These are phyloP conservation scores for Ellobium chinense DNA, from an alignment of 2,888 invertebrate species.

Conservation along the genomic window DNA sequence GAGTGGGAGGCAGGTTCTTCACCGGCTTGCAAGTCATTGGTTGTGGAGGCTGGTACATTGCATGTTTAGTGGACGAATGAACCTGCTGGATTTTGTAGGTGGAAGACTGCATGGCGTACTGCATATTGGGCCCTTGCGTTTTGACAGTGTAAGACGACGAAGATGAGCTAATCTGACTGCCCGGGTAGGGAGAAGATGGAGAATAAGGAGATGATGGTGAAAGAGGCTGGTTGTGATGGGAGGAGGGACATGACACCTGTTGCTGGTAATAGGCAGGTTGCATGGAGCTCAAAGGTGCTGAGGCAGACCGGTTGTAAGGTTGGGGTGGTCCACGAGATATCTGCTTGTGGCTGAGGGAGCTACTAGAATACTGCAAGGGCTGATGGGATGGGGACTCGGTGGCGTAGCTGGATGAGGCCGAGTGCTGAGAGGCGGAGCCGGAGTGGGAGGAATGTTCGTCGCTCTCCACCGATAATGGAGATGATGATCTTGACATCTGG, in stretches of 20 bases:
- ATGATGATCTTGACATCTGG: slow-evolving; percentile 58
- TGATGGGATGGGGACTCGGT: slow-evolving; percentile 41
- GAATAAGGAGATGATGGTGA: slow-evolving; percentile 11
- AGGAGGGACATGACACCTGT: slow-evolving; percentile 20
- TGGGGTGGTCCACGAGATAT: slow-evolving; percentile 43
- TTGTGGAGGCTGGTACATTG: slow-evolving; percentile 80
- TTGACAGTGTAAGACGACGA: slow-evolving; percentile 57
- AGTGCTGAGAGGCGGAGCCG: slow-evolving; percentile 56
- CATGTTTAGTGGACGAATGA: slow-evolving; percentile 65
- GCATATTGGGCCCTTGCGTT: slow-evolving; percentile 59
- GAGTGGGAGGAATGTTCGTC: slow-evolving; percentile 58
- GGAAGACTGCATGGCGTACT: slow-evolving; percentile 61
- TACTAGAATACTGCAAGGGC: slow-evolving; percentile 30
- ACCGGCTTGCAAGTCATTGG: slow-evolving; percentile 81
- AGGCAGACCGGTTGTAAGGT: slow-evolving; percentile 33
- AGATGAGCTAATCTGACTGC: slow-evolving; percentile 47
- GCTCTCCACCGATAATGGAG: slow-evolving; percentile 67
- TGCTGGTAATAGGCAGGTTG: slow-evolving; percentile 28
- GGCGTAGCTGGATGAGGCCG: slow-evolving; percentile 38
- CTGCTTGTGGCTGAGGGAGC: slow-evolving; percentile 33
- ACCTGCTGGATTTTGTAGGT: slow-evolving; percentile 58
- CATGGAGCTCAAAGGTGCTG: slow-evolving; percentile 35
- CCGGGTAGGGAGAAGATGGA: slow-evolving; percentile 1
- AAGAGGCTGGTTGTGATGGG: slow-evolving; percentile 25
- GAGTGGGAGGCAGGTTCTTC: slow-evolving; percentile 46